These are phyloP conservation scores for Alaudala cheleensis DNA, from an alignment of 2,113 vertebrate genomes.

Conservation along the genomic window DNA sequence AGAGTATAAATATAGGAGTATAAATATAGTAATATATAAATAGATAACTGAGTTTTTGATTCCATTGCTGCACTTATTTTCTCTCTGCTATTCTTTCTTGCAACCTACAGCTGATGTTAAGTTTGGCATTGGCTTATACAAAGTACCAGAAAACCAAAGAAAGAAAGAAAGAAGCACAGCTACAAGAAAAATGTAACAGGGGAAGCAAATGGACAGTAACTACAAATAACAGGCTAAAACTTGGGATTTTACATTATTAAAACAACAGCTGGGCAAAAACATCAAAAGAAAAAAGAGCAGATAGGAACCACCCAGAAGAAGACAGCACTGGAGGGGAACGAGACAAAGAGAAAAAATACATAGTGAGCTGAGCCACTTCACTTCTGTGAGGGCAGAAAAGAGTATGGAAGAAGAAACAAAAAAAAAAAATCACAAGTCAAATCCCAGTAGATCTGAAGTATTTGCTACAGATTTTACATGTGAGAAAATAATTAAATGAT, in stretches of 20 bases:
- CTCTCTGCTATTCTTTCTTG: background rate
- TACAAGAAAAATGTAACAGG: constrained; percentile 6
- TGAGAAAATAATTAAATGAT: background rate
- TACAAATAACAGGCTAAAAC: background rate
- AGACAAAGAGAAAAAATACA: background rate
- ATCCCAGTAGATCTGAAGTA: background rate
- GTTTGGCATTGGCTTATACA: background rate
- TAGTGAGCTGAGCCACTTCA: background rate
- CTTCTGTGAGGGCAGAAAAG: background rate
- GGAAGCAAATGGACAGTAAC: background rate
- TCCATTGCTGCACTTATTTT: background rate
- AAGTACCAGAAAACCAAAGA: constrained; percentile 2
- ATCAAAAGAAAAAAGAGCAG: constrained; percentile 8
- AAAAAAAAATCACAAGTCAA: background rate
- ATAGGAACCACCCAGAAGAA: background rate
- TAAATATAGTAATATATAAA: background rate
- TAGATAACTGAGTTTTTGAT: background rate
- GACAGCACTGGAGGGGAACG: constrained; percentile 1
- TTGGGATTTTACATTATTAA: constrained; percentile 38
- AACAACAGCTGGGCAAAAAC: background rate
- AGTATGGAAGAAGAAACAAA: background rate
- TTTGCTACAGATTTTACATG: background rate
- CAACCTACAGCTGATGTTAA: background rate
- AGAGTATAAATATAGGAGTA: background rate
- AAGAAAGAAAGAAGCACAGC: background rate